Conservation (phyloP, 2,888 invertebrate species). For the Harpalus rubripes region DNA sequence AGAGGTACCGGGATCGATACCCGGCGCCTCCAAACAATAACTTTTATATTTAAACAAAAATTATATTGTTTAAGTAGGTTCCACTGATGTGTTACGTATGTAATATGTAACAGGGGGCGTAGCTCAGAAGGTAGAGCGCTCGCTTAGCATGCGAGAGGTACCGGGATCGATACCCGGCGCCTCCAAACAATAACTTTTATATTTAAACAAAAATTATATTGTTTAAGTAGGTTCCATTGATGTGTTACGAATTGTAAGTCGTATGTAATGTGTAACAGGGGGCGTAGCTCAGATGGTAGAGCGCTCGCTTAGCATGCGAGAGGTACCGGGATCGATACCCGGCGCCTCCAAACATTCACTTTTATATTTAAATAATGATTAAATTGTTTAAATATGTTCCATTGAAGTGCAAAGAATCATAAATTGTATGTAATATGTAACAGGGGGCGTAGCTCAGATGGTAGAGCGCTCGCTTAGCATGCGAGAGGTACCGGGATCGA, state of each 20-base stretch:
- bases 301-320: slow-evolving; percentile 81
- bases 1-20: slow-evolving; percentile 81
- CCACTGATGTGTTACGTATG: slow-evolving; percentile 67
- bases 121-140: too few species aligned
- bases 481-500: slow-evolving; percentile 81
- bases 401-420: neutral
- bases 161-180: too few species aligned
- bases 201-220: neutral
- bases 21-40: slow-evolving; percentile 76
- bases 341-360: slow-evolving; percentile 75
- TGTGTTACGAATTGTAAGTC: neutral
- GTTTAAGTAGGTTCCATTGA: neutral
- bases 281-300: slow-evolving; percentile 80
- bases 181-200: slow-evolving; percentile 68
- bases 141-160: too few species aligned
- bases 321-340: slow-evolving; percentile 81
- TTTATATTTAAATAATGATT: neutral
- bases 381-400: neutral
- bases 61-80: too few species aligned
- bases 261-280: slow-evolving; percentile 59
- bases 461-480: slow-evolving; percentile 81
- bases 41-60: too few species aligned
- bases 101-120: too few species aligned
- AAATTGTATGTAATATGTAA: neutral
- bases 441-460: slow-evolving; percentile 78